Base-by-base conservation (phyloP, 2,888 invertebrate genomes). In the Mythimna vitellina region DNA sequence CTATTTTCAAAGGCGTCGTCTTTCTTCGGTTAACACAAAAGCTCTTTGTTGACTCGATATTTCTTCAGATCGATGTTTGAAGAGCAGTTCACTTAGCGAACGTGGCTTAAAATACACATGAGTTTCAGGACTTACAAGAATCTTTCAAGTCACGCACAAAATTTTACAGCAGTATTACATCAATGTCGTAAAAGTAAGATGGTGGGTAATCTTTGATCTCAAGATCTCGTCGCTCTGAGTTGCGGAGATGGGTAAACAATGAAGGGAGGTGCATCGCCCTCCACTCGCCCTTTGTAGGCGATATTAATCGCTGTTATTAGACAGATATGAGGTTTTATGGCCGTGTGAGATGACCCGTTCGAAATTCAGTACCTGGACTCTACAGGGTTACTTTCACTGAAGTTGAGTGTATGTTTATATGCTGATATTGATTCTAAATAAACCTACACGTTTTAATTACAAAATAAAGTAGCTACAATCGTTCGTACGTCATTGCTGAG, bases 201-300 rank as follows among this genome's bases (percentile, higher is more conserved):
- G 78, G 74, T 71, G 53, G 67, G 78, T 86, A 87, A 91, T 91
- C 92, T 93, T 93, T 94, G 93, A 94, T 94, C 92, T 92, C 81
- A 73, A 67, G 75, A 80, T 75, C 66, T 75, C 68, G 71, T 80
- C 85, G 80, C 83, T 82, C 73, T 32, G 61, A 76, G 65, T 65
- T 70, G 72, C 82, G 74, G 63, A 84, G 81, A 81, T 80, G 80
- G 74, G 87, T 89, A 88, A 86, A 90, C 90, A 91, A 88, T 84
- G 82, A 82, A 83, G 78, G 77, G 75, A 67, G 65, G 73, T 76
- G 74, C 70, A 71, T 66, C 74, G 74, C 72, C 64, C 74, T 67
- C 70, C 20, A 65, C 32, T 61, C 70, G 78, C 78, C 70, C 75
- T 81, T 81, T 85, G 71, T 72, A 73, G 64, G 69, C n/a, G 62